A percentile compares a stretch with the other conserved stretches of the same genome.
Conservation (phyloP, 2,797 vertebrate genomes). For the Petrocephalus schoutedeni region DNA sequence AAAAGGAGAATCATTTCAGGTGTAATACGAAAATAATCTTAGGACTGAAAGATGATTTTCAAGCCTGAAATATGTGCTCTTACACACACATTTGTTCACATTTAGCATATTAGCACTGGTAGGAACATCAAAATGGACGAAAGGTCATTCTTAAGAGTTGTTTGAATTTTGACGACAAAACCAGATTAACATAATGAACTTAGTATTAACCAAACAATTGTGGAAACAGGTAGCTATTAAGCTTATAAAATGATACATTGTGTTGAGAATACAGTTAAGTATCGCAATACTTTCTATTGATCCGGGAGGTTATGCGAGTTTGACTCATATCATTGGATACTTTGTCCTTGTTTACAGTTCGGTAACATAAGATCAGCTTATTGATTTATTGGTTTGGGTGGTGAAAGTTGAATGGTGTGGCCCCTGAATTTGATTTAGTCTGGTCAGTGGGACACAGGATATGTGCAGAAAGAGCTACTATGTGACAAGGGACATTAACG, state of each 20-base stretch:
- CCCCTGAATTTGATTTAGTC: not conserved
- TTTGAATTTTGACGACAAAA: constrained; percentile 2
- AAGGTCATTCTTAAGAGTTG: constrained; percentile 7
- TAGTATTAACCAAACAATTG: not conserved
- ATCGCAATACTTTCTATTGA: not conserved
- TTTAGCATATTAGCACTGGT: not conserved
- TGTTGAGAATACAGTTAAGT: not conserved
- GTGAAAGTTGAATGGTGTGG: not conserved
- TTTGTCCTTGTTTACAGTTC: constrained; percentile 29
- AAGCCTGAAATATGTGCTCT: constrained; percentile 25
- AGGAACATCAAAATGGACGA: not conserved
- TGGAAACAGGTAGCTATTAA: not conserved
- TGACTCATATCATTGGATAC: not conserved
- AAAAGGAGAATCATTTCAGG: constrained; percentile 33
- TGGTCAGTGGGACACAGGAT: not conserved
- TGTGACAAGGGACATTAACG: constrained; percentile 8
- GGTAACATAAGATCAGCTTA: constrained; percentile 22
- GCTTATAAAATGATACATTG: not conserved
- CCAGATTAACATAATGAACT: not conserved
- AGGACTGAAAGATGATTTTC: constrained; percentile 49
- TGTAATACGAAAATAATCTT: constrained; percentile 51
- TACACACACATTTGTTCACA: constrained; percentile 1
- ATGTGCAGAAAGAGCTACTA: not conserved
- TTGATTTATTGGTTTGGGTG: constrained; percentile 26
- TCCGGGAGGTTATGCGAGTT: not conserved